These are phyloP conservation scores for Dromaius novaehollandiae DNA, from an alignment of 2,113 vertebrate species.

Conservation along the genomic window DNA sequence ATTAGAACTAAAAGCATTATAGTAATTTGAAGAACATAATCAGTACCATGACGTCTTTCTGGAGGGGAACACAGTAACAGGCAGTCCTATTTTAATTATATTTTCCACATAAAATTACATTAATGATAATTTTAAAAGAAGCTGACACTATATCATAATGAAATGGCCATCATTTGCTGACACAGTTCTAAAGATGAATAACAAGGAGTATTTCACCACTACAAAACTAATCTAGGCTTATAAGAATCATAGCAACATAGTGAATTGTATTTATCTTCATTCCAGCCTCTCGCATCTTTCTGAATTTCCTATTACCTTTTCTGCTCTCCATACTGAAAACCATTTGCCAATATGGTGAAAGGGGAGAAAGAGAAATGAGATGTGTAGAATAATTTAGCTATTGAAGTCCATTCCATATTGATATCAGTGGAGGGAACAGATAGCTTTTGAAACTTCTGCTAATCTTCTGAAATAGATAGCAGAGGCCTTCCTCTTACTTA, in stretches of 20 bases:
- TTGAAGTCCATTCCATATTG: neutral
- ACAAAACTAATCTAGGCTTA: neutral
- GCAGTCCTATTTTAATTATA: neutral
- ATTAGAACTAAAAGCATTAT: neutral
- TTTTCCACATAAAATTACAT: neutral
- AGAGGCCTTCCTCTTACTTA: neutral
- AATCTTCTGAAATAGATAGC: neutral
- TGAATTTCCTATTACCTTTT: neutral
- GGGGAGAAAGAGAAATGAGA: neutral
- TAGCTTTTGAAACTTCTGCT: neutral
- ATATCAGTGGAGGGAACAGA: neutral
- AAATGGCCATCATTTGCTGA: neutral
- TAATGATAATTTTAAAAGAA: neutral
- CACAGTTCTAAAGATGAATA: neutral
- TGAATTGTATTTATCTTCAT: neutral
- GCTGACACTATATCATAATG: neutral
- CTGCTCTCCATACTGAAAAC: neutral
- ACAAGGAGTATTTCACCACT: neutral
- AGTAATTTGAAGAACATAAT: neutral
- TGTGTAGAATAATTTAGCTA: neutral
- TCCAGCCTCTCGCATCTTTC: neutral
- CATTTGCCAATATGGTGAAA: neutral
- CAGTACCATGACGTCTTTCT: neutral
- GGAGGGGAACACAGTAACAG: neutral
- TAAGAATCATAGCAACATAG: rapidly evolving